These are phyloP conservation scores for Oeneis ivallda DNA, from an alignment of 2,888 invertebrate genomes.

Conservation along the genomic window DNA sequence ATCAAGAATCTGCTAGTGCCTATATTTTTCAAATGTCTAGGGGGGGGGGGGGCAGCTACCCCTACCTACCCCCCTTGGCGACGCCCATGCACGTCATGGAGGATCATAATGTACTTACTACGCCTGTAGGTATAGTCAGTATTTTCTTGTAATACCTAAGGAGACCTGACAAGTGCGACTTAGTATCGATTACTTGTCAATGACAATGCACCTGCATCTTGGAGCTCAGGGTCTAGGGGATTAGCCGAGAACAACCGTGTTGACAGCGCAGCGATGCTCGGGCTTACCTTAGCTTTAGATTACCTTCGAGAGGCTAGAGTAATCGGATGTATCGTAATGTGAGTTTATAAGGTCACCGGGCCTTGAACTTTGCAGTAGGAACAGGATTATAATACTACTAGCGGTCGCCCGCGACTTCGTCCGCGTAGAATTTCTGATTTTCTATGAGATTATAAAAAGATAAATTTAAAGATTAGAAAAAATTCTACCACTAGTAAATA, in stretches of 20 bases:
- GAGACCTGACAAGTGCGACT: conserved; percentile 35
- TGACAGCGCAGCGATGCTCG: not conserved
- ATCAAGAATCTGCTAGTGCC: no score
- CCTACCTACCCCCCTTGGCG: no score
- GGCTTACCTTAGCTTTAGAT: conserved; percentile 3
- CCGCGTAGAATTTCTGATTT: no score
- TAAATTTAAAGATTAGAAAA: no score
- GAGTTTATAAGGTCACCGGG: not conserved
- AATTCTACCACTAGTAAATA: no score
- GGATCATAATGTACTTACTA: not conserved
- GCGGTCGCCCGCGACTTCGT: no score
- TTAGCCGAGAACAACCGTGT: not conserved
- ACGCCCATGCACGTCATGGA: no score
- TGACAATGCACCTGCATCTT: conserved; percentile 40
- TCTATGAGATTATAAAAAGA: no score
- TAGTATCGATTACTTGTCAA: conserved; percentile 26
- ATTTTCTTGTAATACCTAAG: conserved; percentile 22
- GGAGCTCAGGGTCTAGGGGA: conserved; percentile 36
- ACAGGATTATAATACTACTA: no score
- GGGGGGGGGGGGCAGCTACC: no score
- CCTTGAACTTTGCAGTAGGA: not conserved
- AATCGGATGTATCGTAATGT: not conserved
- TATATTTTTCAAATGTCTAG: no score
- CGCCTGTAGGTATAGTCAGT: not conserved
- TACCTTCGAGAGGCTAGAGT: not conserved